These are phyloP conservation scores for Mus spretus DNA, from an alignment of 2,797 vertebrate genomes.

Conservation along the genomic window DNA sequence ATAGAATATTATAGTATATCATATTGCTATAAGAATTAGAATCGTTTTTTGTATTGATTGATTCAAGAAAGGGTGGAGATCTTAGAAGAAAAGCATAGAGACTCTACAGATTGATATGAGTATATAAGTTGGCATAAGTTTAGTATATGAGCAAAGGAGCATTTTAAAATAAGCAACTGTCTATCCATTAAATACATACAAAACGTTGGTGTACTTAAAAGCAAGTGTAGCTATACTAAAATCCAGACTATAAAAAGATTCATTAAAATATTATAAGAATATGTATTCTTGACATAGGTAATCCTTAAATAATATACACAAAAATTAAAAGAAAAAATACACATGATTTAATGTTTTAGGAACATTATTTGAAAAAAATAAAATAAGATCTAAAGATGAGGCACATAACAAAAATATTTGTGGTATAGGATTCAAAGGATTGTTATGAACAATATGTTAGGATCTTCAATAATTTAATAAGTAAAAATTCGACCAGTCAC, in stretches of 20 bases:
- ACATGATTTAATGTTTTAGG: background rate
- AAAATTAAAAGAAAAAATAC: background rate
- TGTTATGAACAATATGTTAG: background rate
- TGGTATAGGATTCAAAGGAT: background rate
- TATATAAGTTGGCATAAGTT: constrained; percentile 36
- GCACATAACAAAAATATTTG: background rate
- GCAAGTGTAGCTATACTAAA: constrained; percentile 37
- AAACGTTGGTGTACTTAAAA: background rate
- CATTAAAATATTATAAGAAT: background rate
- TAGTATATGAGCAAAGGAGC: background rate
- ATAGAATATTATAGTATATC: background rate
- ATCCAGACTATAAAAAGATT: background rate
- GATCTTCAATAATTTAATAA: background rate
- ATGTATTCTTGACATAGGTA: constrained; percentile 3
- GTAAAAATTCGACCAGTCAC: background rate
- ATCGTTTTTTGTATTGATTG: background rate
- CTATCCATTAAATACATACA: constrained; percentile 4
- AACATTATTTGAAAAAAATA: background rate
- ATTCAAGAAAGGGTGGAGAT: background rate
- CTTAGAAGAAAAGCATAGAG: background rate
- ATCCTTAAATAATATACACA: background rate
- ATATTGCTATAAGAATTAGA: background rate
- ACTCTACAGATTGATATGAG: background rate
- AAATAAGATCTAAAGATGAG: constrained; percentile 2
- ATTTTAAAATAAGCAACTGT: constrained; percentile 52